Percentiles rank a stretch among this genome's conserved stretches.
Conservation (phyloP, 1,140 invertebrate species). For the Zaprionus tsacasi region DNA sequence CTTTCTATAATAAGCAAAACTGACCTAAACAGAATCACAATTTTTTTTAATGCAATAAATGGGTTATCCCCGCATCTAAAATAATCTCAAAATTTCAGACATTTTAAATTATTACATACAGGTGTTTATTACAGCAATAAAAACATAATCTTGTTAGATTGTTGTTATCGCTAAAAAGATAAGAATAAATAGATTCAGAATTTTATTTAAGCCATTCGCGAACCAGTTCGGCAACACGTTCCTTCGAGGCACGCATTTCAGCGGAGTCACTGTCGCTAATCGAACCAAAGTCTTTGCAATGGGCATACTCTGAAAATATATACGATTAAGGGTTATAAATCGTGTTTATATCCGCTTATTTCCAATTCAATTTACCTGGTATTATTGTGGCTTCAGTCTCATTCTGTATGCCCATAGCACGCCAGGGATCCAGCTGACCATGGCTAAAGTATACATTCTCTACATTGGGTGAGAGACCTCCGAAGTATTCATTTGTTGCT, state of each 20-base stretch:
- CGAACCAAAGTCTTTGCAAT: slow-evolving; percentile 88
- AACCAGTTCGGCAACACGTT: slow-evolving; percentile 67
- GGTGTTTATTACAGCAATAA: slow-evolving; percentile 16
- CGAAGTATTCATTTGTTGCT: slow-evolving; percentile 87
- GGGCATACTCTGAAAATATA: slow-evolving; percentile 86
- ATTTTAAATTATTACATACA: neutral
- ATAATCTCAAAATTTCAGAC: neutral
- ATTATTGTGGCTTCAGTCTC: slow-evolving; percentile 62
- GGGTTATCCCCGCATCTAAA: neutral
- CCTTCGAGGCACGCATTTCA: slow-evolving; percentile 84
- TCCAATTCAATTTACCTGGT: slow-evolving; percentile 51
- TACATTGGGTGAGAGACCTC: slow-evolving; percentile 85
- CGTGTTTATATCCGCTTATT: neutral
- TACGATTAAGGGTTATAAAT: neutral
- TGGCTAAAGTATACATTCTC: slow-evolving; percentile 88
- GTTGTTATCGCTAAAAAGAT: neutral
- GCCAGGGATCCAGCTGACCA: slow-evolving; percentile 88
- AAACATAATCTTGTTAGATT: slow-evolving; percentile 9
- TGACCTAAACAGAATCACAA: neutral
- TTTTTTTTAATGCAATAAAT: neutral
- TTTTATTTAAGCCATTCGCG: slow-evolving; percentile 70
- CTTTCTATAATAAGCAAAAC: neutral
- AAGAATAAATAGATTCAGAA: neutral
- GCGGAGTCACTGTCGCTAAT: slow-evolving; percentile 84
- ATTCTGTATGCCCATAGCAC: slow-evolving; percentile 86